Base-by-base conservation (phyloP, 2,888 invertebrate species). In the Parnassius glacialis region DNA sequence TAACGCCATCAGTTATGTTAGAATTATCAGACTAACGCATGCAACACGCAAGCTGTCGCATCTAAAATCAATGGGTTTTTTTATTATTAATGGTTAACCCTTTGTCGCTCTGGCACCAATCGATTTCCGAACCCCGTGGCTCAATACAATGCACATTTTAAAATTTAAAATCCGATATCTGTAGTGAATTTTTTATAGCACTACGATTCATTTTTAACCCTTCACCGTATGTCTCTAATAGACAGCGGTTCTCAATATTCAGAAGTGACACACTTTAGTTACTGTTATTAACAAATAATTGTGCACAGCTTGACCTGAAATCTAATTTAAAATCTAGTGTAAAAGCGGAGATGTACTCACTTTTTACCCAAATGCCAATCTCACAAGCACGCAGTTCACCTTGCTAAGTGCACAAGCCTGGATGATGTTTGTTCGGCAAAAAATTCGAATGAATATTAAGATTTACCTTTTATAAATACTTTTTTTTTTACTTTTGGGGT, bases 151-250 rank as follows among this genome's bases (percentile, higher is more conserved):
- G 87, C 90, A 87, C 90, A 89, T 91, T 91, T 91, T 90, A 91
- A 91, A 91, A 84, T 91, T 91, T 91, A 90, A 91, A 91, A 91
- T 90, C 90, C 90, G 90, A 91, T 91, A 91, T 91, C 90, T 91
- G 84, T 87, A 80, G 80, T 74, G 79, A 74, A 74, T 86, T 89
- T 88, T 91, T 90, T 90, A 82, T 88, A 78, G 68, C 70, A 79
- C 89, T 78, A 90, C 89, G 89, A 88, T 91, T 91, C 91, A 83
- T 87, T 91, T 91, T 91, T 88, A 91, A 91, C 90, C 91, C 90
- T 88, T 90, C 85, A 81, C 76, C 84, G 86, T 87, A 85, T 90
- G 85, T 84, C 84, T 83, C 69, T 75, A 59, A 62, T 58, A 43
- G 60, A 2, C 78, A 74, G 74, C 10, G 87, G 65, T 74, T 77